These are phyloP conservation scores for Podarcis raffonei DNA, from an alignment of 2,113 vertebrate species.

Conservation along the genomic window DNA sequence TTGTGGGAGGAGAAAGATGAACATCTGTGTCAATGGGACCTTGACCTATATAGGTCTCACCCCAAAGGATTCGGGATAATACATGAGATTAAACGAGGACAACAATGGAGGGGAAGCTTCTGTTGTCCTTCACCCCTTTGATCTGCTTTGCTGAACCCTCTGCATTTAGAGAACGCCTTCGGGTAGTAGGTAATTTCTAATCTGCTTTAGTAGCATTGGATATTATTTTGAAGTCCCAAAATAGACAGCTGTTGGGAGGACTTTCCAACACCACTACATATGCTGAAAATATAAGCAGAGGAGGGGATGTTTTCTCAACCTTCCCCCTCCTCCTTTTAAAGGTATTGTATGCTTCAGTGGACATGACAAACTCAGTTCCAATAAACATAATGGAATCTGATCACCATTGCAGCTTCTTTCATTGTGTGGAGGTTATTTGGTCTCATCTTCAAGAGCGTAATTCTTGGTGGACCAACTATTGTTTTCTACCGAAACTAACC, in stretches of 20 bases:
- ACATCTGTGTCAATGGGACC: constrained; percentile 68
- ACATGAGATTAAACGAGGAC: constrained; percentile 60
- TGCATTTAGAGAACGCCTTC: rapidly evolving
- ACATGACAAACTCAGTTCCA: constrained; percentile 41
- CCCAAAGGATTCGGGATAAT: constrained; percentile 68
- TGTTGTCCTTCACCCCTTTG: constrained; percentile 18
- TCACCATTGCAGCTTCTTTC: constrained; percentile 20
- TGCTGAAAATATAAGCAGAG: neutral
- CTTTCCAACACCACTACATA: neutral
- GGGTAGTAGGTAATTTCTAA: rapidly evolving
- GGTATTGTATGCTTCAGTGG: constrained; percentile 8
- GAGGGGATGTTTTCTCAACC: neutral
- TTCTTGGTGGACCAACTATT: neutral
- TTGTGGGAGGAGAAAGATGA: constrained; percentile 28
- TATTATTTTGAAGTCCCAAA: constrained; percentile 4
- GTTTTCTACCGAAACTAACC: neutral
- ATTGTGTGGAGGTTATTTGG: neutral
- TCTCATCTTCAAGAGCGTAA: rapidly evolving
- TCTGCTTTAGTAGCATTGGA: neutral
- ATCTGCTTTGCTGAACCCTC: neutral
- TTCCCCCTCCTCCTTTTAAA: neutral
- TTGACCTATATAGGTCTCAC: constrained; percentile 71
- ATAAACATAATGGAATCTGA: constrained; percentile 32
- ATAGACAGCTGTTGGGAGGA: neutral
- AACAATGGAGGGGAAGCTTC: constrained; percentile 52